These are phyloP conservation scores for Laspeyria flexula DNA, from an alignment of 2,888 invertebrate species.

Conservation along the genomic window DNA sequence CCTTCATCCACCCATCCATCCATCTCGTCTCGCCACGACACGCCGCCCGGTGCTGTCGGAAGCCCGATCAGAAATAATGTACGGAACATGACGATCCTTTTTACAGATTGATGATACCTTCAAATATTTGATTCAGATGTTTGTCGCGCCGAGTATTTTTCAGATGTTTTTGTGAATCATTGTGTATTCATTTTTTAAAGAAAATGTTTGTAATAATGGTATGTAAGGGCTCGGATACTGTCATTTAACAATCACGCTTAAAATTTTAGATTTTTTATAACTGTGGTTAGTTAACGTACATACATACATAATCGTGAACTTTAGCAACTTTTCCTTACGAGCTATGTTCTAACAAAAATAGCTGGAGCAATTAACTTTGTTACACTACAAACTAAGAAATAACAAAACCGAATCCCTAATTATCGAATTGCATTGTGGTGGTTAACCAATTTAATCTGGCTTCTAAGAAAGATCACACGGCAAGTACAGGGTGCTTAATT, in stretches of 20 bases:
- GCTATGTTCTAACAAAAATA: background rate
- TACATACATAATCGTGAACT: no score
- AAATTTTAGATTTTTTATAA: no score
- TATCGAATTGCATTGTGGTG: slow-evolving; percentile 43
- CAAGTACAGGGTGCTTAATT: slow-evolving; percentile 50
- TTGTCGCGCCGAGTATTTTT: slow-evolving; percentile 52
- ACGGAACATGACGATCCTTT: slow-evolving; percentile 57
- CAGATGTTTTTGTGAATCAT: slow-evolving; percentile 34
- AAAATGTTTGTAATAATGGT: background rate
- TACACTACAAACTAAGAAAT: slow-evolving; percentile 3
- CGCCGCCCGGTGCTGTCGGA: slow-evolving; percentile 49
- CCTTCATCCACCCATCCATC: background rate
- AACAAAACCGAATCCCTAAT: slow-evolving; percentile 41
- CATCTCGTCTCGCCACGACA: slow-evolving; percentile 33
- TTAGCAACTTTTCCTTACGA: no score
- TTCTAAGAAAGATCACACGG: slow-evolving; percentile 43
- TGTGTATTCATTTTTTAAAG: slow-evolving; percentile 31
- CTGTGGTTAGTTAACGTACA: no score
- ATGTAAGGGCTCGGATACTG: no score
- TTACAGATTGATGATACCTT: slow-evolving; percentile 65
- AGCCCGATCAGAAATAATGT: slow-evolving; percentile 66
- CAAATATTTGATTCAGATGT: slow-evolving; percentile 55
- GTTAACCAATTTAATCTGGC: slow-evolving; percentile 42
- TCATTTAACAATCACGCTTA: no score
- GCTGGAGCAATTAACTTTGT: background rate